These are phyloP conservation scores for Chaetodon trifascialis DNA, from an alignment of 2,113 vertebrate species.

Conservation along the genomic window DNA sequence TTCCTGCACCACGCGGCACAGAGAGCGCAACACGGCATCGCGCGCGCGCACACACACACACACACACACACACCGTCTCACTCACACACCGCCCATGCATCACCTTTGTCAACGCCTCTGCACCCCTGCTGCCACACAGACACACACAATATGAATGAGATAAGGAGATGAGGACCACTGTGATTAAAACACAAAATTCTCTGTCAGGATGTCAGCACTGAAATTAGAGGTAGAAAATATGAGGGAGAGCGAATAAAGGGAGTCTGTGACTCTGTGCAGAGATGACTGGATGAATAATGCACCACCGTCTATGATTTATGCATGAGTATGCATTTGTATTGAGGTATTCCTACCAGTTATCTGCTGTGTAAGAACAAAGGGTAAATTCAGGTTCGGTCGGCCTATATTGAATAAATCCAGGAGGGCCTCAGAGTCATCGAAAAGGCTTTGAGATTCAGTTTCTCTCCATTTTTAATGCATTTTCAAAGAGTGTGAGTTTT, in stretches of 20 bases:
- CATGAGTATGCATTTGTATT: constrained; percentile 73
- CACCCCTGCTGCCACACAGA: constrained; percentile 24
- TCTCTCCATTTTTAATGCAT: constrained; percentile 2
- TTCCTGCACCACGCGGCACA: constrained; percentile 29
- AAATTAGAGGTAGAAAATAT: constrained; percentile 52
- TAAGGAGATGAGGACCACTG: constrained; percentile 49
- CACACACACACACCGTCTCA: constrained; percentile 14
- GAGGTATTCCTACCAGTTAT: constrained; percentile 71
- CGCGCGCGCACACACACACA: constrained; percentile 28
- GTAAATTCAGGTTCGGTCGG: constrained; percentile 35
- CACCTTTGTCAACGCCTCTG: constrained; percentile 51
- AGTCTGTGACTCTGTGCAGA: constrained; percentile 57
- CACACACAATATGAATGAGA: constrained; percentile 38
- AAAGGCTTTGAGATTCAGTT: constrained; percentile 33
- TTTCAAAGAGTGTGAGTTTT: constrained; percentile 22
- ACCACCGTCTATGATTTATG: constrained; percentile 77
- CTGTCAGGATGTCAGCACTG: constrained; percentile 47
- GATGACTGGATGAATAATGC: constrained; percentile 82
- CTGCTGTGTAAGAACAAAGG: constrained; percentile 65
- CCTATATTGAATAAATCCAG: constrained; percentile 26
- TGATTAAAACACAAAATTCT: constrained; percentile 69
- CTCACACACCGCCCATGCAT: constrained; percentile 47
- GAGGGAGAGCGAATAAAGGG: constrained; percentile 49
- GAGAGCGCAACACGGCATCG: neutral
- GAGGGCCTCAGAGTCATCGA: constrained; percentile 17